phyloP scores from a whole-genome alignment of 2,888 invertebrate genomes.

The Oxyscelio sp. region DNA sequence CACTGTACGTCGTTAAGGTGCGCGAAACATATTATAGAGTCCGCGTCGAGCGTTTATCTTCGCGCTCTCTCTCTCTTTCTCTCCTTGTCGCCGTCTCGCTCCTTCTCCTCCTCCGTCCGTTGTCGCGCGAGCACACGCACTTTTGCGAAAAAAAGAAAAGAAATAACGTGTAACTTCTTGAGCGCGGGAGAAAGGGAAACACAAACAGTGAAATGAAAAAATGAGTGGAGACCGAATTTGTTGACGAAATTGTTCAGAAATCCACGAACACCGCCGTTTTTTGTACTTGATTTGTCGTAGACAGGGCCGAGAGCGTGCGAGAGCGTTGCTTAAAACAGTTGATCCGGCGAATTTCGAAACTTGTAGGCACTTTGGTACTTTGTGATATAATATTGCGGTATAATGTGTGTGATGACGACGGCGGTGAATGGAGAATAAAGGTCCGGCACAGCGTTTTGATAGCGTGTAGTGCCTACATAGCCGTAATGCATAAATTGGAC shows the following conservation, averaged over 20 bases:
- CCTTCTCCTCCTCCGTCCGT: constrained; percentile 52
- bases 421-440: constrained; percentile 81
- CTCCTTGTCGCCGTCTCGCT: constrained; percentile 51
- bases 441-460: constrained; percentile 84
- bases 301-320: not conserved
- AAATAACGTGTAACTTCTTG: constrained; percentile 36
- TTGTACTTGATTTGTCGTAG: constrained; percentile 5
- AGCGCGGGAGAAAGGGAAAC: constrained; percentile 3
- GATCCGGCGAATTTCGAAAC: constrained; percentile 80
- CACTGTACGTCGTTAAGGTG: constrained; percentile 70
- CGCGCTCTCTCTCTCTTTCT: constrained; percentile 64
- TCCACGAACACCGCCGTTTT: constrained; percentile 60
- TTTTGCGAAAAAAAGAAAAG: constrained; percentile 51
- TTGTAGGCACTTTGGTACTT: constrained; percentile 85
- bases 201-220: constrained; percentile 4
- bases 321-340: constrained; percentile 13
- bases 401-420: constrained; percentile 76
- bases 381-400: constrained; percentile 80
- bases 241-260: constrained; percentile 28
- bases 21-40: constrained; percentile 80
- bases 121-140: constrained; percentile 43
- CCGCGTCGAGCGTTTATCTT: constrained; percentile 74
- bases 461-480: constrained; percentile 88
- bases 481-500: constrained; percentile 89
- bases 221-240: not conserved